Percentiles rank a stretch among this genome's conserved stretches.
phyloP scores from a whole-genome alignment of 2,888 invertebrate species.

The Melieria omissa region DNA sequence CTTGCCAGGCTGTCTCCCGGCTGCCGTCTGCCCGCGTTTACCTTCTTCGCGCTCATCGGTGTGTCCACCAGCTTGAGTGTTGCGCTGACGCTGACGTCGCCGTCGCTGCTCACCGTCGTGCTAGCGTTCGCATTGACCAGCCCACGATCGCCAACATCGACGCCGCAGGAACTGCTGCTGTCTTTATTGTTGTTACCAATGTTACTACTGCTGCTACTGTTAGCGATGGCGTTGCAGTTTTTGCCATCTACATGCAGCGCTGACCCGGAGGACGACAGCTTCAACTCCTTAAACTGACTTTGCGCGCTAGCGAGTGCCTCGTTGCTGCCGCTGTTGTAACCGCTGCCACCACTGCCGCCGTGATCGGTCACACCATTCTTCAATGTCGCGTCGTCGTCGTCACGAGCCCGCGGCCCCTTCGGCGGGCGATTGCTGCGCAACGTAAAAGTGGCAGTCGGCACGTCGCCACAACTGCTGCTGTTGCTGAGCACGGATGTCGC shows the following conservation, averaged over 20 bases:
- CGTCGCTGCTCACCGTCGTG: slow-evolving; percentile 41
- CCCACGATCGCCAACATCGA: slow-evolving; percentile 49
- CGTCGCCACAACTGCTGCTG: slow-evolving; percentile 55
- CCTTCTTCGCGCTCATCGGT: slow-evolving; percentile 23
- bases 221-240: slow-evolving; percentile 12
- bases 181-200: slow-evolving; percentile 38
- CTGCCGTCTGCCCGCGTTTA: slow-evolving; percentile 16
- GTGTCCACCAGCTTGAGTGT: slow-evolving; percentile 8
- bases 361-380: slow-evolving; percentile 9
- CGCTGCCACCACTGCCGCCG: slow-evolving; percentile 36
- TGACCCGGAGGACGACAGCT: slow-evolving; percentile 32
- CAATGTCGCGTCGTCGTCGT: slow-evolving; percentile 18
- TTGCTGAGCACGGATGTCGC: slow-evolving; percentile 44
- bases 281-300: slow-evolving; percentile 40
- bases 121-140: slow-evolving; percentile 48
- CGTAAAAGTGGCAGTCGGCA: slow-evolving; percentile 60
- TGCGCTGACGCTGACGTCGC: slow-evolving; percentile 43
- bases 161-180: slow-evolving; percentile 31
- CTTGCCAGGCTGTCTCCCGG: neutral
- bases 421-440: slow-evolving; percentile 53
- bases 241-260: slow-evolving; percentile 37
- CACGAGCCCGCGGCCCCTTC: slow-evolving; percentile 21
- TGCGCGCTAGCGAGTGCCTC: slow-evolving; percentile 25
- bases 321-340: slow-evolving; percentile 39
- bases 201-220: slow-evolving; percentile 23